These are phyloP conservation scores for Mythimna albipuncta DNA, from an alignment of 2,888 invertebrate genomes.

Conservation along the genomic window DNA sequence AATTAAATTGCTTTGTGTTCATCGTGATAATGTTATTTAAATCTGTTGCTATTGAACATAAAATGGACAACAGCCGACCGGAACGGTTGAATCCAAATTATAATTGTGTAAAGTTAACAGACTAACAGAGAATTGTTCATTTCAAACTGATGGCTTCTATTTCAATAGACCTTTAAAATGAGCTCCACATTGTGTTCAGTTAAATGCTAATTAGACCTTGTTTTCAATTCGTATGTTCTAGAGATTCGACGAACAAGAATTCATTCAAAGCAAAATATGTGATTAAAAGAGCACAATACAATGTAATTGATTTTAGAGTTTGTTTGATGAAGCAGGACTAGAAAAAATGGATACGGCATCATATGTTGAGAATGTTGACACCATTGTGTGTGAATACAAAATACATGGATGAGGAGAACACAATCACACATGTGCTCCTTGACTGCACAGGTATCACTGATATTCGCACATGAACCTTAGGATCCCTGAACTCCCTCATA, in stretches of 20 bases:
- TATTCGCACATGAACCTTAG: too few relatives aligned
- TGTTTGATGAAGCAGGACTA: conserved; percentile 29
- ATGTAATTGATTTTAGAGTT: conserved; percentile 11
- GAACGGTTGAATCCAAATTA: conserved; percentile 19
- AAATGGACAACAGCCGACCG: conserved; percentile 23
- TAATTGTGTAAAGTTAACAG: conserved; percentile 47
- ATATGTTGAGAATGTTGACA: conserved; percentile 38
- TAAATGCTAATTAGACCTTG: conserved; percentile 43
- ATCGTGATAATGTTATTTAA: conserved; percentile 27
- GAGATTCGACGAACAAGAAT: neutral
- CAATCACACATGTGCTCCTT: too few relatives aligned
- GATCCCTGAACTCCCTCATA: too few relatives aligned
- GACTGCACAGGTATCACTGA: too few relatives aligned
- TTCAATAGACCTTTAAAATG: conserved; percentile 44
- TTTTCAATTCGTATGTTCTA: conserved; percentile 42
- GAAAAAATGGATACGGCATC: conserved; percentile 17
- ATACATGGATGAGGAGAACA: conserved; percentile 26
- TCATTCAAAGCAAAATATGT: conserved; percentile 2
- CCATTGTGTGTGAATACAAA: conserved; percentile 66
- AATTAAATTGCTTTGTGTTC: conserved; percentile 23
- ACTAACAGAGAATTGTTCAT: conserved; percentile 34
- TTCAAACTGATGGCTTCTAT: conserved; percentile 46
- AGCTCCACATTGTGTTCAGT: conserved; percentile 38
- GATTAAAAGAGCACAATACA: conserved; percentile 13
- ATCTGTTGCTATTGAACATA: conserved; percentile 16